A percentile compares a stretch with the other conserved stretches of the same genome.
These are phyloP conservation scores for Gallinago paraguaiae DNA, from an alignment of 2,113 vertebrate genomes.

Conservation along the genomic window DNA sequence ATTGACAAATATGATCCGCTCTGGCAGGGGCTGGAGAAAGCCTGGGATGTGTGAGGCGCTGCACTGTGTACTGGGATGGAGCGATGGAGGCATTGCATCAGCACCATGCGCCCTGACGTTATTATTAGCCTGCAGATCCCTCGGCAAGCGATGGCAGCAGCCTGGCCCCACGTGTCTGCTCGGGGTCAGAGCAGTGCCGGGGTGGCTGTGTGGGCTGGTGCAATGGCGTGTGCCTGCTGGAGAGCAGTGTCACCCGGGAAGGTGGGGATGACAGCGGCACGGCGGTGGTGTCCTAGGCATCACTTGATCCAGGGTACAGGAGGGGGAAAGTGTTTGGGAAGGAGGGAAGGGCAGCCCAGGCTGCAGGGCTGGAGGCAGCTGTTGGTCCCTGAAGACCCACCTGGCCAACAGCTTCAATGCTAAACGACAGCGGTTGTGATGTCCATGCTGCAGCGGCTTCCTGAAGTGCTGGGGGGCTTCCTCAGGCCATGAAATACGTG, in stretches of 20 bases:
- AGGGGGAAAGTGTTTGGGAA: neutral
- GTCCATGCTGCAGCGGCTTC: neutral
- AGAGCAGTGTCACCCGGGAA: neutral
- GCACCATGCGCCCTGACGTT: neutral
- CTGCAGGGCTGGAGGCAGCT: neutral
- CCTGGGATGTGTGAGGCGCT: neutral
- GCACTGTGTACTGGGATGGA: neutral
- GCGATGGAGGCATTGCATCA: neutral
- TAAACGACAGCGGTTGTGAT: neutral
- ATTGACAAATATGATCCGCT: conserved; percentile 16
- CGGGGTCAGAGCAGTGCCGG: neutral
- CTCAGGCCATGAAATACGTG: neutral
- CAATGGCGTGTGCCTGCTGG: neutral
- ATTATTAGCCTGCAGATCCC: neutral
- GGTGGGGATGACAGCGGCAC: neutral
- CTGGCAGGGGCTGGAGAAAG: conserved; percentile 25
- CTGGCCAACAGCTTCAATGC: neutral
- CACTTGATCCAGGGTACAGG: neutral
- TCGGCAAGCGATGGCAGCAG: neutral
- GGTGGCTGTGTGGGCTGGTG: neutral
- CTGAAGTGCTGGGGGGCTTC: neutral
- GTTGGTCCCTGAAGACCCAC: neutral
- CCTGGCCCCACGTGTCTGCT: neutral
- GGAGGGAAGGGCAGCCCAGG: neutral
- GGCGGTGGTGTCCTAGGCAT: rapidly evolving